Conservation (phyloP, 1,140 invertebrate species). For the Scaptomyza montana region DNA sequence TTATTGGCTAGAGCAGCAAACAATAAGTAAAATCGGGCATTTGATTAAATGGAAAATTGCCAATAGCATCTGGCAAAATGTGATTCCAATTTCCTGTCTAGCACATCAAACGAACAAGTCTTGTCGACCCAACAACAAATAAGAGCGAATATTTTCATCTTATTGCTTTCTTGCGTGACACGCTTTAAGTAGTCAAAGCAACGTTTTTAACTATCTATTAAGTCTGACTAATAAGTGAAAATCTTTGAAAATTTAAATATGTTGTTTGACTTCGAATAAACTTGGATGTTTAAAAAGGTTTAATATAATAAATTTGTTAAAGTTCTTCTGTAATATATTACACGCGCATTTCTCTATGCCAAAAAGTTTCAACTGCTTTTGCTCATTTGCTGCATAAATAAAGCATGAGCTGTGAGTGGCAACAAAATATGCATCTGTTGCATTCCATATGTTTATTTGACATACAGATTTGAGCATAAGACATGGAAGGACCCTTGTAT, state of each 20-base stretch:
- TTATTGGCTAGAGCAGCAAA: not conserved
- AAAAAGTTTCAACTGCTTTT: too few relatives aligned
- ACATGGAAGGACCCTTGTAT: not conserved
- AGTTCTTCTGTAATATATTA: not conserved
- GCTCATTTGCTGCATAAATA: conserved; percentile 19
- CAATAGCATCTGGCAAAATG: too few relatives aligned
- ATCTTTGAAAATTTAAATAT: not conserved
- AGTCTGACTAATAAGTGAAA: too few relatives aligned
- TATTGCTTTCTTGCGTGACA: not conserved
- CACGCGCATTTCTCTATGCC: not conserved
- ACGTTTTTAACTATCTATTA: too few relatives aligned
- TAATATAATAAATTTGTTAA: too few relatives aligned
- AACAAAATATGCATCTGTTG: conserved; percentile 11
- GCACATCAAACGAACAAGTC: conserved; percentile 9
- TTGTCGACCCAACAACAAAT: not conserved
- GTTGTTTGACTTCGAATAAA: too few relatives aligned
- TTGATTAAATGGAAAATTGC: conserved; percentile 24
- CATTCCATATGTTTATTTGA: conserved; percentile 1
- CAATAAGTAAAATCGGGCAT: conserved; percentile 31
- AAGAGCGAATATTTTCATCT: not conserved
- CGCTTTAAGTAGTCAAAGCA: not conserved
- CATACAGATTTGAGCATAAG: conserved; percentile 4
- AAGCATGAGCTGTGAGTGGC: conserved; percentile 9
- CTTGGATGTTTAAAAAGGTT: too few relatives aligned
- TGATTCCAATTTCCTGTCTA: conserved; percentile 1